A percentile compares a stretch with the other conserved stretches of the same genome.
Conservation (phyloP, 1,140 invertebrate species). For the Ceratina japonica region DNA sequence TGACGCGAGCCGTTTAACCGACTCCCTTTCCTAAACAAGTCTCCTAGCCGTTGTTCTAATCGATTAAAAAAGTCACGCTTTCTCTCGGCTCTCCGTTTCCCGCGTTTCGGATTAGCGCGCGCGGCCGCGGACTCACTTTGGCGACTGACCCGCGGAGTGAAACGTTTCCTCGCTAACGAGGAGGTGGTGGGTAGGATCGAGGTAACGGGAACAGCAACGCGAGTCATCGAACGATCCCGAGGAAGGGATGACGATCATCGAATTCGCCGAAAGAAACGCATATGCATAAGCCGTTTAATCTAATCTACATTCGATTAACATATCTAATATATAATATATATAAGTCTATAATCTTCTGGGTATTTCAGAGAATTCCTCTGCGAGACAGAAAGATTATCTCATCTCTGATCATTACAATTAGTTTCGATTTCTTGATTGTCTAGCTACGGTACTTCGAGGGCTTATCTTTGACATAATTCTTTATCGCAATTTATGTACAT, state of each 20-base stretch:
- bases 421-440: too few relatives aligned
- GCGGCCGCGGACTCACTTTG: not conserved
- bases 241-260: slow-evolving; percentile 9
- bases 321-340: too few relatives aligned
- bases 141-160: not conserved
- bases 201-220: slow-evolving; percentile 20
- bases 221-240: slow-evolving; percentile 29
- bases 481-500: too few relatives aligned
- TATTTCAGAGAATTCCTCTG: too few relatives aligned
- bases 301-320: not conserved
- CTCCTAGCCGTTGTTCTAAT: too few relatives aligned
- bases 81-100: not conserved
- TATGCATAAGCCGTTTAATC: not conserved
- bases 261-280: slow-evolving; percentile 4
- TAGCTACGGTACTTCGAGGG: too few relatives aligned
- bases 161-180: not conserved
- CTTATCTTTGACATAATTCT: too few relatives aligned
- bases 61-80: too few relatives aligned
- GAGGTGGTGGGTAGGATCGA: slow-evolving; percentile 10
- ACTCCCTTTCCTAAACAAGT: too few relatives aligned
- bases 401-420: too few relatives aligned
- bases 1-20: not conserved
- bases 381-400: too few relatives aligned
- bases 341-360: too few relatives aligned
- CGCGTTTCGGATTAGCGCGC: not conserved